Conservation (phyloP, 2,888 invertebrate genomes). For the Dolichopus griseipennis region DNA sequence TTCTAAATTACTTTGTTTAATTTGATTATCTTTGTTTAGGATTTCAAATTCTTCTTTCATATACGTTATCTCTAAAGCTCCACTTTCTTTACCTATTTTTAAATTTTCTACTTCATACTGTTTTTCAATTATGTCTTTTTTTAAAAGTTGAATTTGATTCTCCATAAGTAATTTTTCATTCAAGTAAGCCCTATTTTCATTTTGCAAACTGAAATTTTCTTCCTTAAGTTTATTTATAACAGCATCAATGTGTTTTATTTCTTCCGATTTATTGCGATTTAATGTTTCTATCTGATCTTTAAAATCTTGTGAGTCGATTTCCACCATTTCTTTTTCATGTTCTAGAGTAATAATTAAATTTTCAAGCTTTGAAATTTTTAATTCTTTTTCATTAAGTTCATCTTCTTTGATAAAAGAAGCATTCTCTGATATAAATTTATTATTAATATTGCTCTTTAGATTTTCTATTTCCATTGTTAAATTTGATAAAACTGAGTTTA, state of each 20-base stretch:
- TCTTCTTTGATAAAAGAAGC: no score
- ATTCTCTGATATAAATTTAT: no score
- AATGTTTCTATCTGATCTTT: background rate
- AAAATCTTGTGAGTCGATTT: background rate
- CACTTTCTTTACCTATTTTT: background rate
- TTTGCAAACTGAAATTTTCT: background rate
- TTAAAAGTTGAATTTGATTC: background rate
- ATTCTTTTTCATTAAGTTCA: slow-evolving; percentile 41
- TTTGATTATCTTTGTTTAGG: background rate
- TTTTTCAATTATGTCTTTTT: background rate
- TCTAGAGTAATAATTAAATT: background rate
- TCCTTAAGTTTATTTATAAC: background rate
- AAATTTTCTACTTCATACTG: background rate
- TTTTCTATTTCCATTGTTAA: background rate
- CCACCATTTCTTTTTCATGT: background rate
- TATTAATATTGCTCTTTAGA: no score
- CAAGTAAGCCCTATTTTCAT: background rate
- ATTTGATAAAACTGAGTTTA: slow-evolving; percentile 26
- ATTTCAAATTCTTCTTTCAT: background rate
- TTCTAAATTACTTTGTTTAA: background rate
- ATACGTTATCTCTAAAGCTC: background rate
- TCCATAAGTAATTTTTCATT: background rate
- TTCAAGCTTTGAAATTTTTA: slow-evolving; percentile 45
- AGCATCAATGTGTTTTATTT: background rate
- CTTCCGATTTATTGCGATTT: background rate